Conservation (phyloP, 2,888 invertebrate genomes). For the Rhagonycha lutea region DNA sequence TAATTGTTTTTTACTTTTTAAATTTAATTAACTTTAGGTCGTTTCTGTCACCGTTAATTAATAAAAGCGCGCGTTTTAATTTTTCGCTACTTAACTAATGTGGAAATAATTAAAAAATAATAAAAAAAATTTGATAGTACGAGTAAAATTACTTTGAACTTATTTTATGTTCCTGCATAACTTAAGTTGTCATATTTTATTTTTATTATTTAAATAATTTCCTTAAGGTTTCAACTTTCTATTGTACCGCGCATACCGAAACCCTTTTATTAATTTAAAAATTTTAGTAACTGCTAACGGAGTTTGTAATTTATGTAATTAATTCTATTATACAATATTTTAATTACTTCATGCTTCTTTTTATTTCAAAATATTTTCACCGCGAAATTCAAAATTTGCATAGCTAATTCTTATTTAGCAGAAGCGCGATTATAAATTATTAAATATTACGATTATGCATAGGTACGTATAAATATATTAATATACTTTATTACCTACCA, state of each 20-base stretch:
- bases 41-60: conserved; percentile 26
- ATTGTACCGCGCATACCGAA: neutral
- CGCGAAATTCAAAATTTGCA: neutral
- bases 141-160: neutral
- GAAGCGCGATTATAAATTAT: neutral
- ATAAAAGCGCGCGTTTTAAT: conserved; percentile 21
- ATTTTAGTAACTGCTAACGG: neutral
- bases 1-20: conserved; percentile 15
- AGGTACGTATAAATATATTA: neutral
- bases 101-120: neutral
- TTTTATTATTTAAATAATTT: neutral
- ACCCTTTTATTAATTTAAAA: neutral
- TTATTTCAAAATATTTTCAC: neutral
- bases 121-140: neutral
- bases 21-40: conserved; percentile 30
- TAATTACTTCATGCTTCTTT: neutral
- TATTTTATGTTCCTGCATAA: neutral
- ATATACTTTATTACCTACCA: neutral
- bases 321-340: neutral
- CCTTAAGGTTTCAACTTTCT: too few relatives aligned
- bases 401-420: neutral
- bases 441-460: neutral
- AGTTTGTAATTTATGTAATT: neutral
- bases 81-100: neutral
- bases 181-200: neutral